Evolutionary conservation across 2,113 vertebrate species (phyloP).

Genomic region (Stigmatopora argus): DNA sequence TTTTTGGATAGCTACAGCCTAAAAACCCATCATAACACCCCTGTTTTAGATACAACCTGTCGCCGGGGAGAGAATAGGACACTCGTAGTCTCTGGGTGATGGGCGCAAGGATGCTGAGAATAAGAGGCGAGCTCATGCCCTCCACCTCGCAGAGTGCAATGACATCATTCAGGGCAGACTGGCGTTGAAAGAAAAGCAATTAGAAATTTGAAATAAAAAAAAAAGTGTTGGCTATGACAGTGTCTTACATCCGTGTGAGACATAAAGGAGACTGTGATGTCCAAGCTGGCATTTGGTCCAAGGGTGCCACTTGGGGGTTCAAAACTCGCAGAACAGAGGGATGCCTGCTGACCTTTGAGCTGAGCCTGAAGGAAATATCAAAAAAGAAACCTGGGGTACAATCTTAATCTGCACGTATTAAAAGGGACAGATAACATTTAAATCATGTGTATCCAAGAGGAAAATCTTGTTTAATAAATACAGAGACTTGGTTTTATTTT

Average conservation of each 20-base stretch:
- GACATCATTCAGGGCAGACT: slow-evolving; percentile 77
- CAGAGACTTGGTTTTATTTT: no score
- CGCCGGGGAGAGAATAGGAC: slow-evolving; percentile 62
- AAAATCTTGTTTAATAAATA: no score
- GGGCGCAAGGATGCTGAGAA: slow-evolving; percentile 69
- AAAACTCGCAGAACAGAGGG: slow-evolving; percentile 62
- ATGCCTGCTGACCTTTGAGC: slow-evolving; percentile 75
- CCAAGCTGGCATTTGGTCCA: slow-evolving; percentile 72
- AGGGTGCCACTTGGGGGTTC: slow-evolving; percentile 71
- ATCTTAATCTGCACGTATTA: neutral
- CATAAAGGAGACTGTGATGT: slow-evolving; percentile 72
- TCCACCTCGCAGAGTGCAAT: slow-evolving; percentile 76
- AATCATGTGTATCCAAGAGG: no score
- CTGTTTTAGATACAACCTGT: slow-evolving; percentile 3
- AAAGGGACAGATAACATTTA: neutral
- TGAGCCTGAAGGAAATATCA: slow-evolving; percentile 43
- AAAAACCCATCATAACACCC: no score
- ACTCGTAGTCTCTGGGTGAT: slow-evolving; percentile 74
- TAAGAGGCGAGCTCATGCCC: slow-evolving; percentile 76
- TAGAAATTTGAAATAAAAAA: neutral
- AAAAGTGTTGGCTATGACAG: neutral
- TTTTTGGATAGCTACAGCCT: no score
- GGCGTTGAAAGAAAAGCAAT: slow-evolving; percentile 15
- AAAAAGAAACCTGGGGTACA: neutral
- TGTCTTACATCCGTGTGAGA: slow-evolving; percentile 66